Evolutionary conservation across 2,888 invertebrate genomes (phyloP).

Genomic region (Caenorhabditis sinica): DNA sequence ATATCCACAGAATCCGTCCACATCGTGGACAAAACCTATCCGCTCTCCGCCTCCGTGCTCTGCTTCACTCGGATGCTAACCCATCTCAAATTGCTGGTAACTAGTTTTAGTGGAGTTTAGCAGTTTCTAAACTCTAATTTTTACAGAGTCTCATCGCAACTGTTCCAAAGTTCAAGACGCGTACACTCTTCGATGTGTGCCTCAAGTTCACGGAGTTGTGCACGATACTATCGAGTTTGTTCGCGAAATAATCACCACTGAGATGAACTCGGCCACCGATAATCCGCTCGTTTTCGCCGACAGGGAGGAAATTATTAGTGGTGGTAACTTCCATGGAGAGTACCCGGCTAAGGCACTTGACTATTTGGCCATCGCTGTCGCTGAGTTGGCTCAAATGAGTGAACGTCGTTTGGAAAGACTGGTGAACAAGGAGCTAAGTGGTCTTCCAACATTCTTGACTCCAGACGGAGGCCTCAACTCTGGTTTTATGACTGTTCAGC

Average conservation of each 20-base stretch:
- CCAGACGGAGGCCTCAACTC: slow-evolving; percentile 88
- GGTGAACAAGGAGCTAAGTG: slow-evolving; percentile 87
- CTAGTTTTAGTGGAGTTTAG: slow-evolving; percentile 39
- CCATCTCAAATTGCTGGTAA: slow-evolving; percentile 88
- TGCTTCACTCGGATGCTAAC: slow-evolving; percentile 87
- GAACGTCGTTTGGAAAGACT: slow-evolving; percentile 87
- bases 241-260: slow-evolving; percentile 86
- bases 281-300: slow-evolving; percentile 87
- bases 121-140: background rate
- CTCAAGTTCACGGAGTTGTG: slow-evolving; percentile 87
- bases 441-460: slow-evolving; percentile 88
- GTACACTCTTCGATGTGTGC: slow-evolving; percentile 88
- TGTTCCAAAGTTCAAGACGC: slow-evolving; percentile 88
- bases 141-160: slow-evolving; percentile 87
- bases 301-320: slow-evolving; percentile 87
- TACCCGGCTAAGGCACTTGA: slow-evolving; percentile 88
- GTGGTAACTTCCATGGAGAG: slow-evolving; percentile 89
- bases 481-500: slow-evolving; percentile 88
- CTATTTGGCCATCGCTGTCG: slow-evolving; percentile 88
- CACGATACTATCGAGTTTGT: slow-evolving; percentile 88
- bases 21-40: slow-evolving; percentile 87
- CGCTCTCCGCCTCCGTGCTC: slow-evolving; percentile 86
- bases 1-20: slow-evolving; percentile 87
- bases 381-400: slow-evolving; percentile 88
- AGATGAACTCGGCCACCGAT: slow-evolving; percentile 88